Percentiles rank a stretch among this genome's conserved stretches.
Evolutionary conservation across 2,888 invertebrate genomes (phyloP).

Genomic region (Cenopis cana): DNA sequence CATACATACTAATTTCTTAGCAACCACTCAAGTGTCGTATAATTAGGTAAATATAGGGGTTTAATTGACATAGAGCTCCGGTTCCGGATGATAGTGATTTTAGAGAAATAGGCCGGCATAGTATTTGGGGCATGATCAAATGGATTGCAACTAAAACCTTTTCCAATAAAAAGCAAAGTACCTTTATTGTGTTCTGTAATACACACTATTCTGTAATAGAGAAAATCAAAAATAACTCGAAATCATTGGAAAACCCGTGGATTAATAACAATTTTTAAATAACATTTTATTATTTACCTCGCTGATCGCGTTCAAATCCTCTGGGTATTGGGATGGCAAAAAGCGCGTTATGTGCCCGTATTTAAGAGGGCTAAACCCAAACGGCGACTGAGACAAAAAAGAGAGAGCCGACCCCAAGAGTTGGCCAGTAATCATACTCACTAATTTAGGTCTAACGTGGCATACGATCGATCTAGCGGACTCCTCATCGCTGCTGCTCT

Average conservation of each 20-base stretch:
- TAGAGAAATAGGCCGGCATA: background rate
- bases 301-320: background rate
- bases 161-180: too few relatives aligned
- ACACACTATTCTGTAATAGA: too few relatives aligned
- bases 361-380: background rate
- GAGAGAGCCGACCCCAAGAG: background rate
- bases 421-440: constrained; percentile 57
- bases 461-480: constrained; percentile 79
- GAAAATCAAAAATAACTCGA: too few relatives aligned
- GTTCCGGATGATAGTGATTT: background rate
- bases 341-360: background rate
- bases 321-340: too few relatives aligned
- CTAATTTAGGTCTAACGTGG: constrained; percentile 78
- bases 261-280: too few relatives aligned
- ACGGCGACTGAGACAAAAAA: background rate
- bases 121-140: background rate
- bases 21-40: background rate
- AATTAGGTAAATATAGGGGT: background rate
- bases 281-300: too few relatives aligned
- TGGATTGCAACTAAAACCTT: too few relatives aligned
- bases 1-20: background rate
- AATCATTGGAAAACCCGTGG: too few relatives aligned
- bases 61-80: background rate
- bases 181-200: too few relatives aligned
- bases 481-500: constrained; percentile 78